Base-by-base conservation (phyloP, 2,113 vertebrate species). In the Antidorcas marsupialis region DNA sequence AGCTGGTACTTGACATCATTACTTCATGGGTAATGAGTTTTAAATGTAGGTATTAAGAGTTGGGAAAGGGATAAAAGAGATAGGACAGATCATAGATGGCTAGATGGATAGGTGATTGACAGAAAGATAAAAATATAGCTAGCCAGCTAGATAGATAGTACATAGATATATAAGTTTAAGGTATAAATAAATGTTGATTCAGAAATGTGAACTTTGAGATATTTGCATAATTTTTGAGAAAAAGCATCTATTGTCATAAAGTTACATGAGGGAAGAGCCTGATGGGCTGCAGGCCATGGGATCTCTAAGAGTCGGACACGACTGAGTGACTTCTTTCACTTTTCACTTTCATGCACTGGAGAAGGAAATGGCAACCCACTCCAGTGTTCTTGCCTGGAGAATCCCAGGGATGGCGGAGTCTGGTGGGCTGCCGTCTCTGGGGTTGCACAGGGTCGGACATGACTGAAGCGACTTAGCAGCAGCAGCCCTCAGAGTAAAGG, bases 121-220 rank as follows among this genome's bases (percentile, higher is more conserved):
- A 43, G 28, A 55, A 39, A 57, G 5, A 62, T 3, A 67, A n/a
- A 60, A 57, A 14, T 28, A 67, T 15, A 87, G 14, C 27, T n/a
- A 81, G n/a, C 57, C n/a, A 87, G 45, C 3, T 47, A 52, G 45
- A 3, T 5, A 82, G 19, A 39, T 11, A 47, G 52, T 45, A 64
- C 19, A 62, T 62, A 43, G 33, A 53, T 27, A 82, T 16, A 78
- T 1, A 81, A 27, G 28, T 79, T 81, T 79, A 83, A 89, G 28
- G 39, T 11, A 30, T 19, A n/a, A 3, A 87, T 52, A 87, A 92
- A 81, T 88, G 60, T 78, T 96, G 25, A 74, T 91, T 97, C 53
- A 78, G 71, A 92, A 95, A 89, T 60, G 64, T 36, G 21, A 94
- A 92, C 55, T 96, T 95, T 53, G 85, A 91, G 50, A 74, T 59